Conservation (phyloP, 2,113 vertebrate species). For the Ibidorhyncha struthersii region DNA sequence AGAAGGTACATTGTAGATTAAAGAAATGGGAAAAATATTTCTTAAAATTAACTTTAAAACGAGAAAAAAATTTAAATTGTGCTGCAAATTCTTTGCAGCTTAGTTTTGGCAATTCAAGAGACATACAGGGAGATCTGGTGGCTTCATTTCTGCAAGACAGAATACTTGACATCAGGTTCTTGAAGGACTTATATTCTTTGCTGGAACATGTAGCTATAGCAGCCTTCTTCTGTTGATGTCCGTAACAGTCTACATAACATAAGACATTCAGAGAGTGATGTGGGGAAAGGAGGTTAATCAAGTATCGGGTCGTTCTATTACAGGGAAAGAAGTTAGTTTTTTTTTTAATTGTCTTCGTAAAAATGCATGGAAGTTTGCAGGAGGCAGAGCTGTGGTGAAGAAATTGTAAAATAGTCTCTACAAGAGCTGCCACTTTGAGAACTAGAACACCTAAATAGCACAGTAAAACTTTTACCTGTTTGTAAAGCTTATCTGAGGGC, state of each 20-base stretch:
- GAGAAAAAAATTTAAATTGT: background rate
- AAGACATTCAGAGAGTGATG: background rate
- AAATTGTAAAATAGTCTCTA: background rate
- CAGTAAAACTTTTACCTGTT: background rate
- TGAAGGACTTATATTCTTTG: background rate
- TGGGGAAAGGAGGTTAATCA: background rate
- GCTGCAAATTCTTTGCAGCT: background rate
- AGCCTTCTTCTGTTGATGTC: background rate
- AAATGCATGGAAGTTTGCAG: background rate
- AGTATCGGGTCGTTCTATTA: background rate
- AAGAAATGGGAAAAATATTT: background rate
- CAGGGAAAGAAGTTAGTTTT: background rate
- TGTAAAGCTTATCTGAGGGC: background rate
- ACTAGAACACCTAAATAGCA: background rate
- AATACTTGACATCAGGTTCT: background rate
- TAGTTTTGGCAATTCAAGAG: background rate
- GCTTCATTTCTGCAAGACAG: background rate
- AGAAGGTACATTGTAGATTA: conserved; percentile 81
- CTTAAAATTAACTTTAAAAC: background rate
- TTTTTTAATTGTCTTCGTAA: background rate
- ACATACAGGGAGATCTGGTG: background rate
- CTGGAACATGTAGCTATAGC: background rate
- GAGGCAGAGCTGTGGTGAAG: background rate
- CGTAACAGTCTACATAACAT: background rate
- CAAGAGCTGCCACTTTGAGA: background rate